A percentile compares a stretch with the other conserved stretches of the same genome.
Conservation (phyloP, 1,140 invertebrate genomes). For the Drosophila tropicalis region DNA sequence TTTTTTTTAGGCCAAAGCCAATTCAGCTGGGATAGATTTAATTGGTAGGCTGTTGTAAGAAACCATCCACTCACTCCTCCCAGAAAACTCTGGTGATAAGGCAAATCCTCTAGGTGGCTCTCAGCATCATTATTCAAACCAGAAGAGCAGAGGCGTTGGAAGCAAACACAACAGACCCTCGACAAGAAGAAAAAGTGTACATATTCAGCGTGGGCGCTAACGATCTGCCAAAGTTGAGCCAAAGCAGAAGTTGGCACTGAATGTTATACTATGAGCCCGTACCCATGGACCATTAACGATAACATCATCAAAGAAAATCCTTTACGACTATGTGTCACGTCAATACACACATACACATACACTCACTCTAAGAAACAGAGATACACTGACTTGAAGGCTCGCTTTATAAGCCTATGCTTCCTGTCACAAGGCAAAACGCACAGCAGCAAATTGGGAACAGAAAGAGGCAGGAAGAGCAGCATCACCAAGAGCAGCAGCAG, state of each 20-base stretch:
- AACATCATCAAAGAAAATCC: constrained; percentile 79
- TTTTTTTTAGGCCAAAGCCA: constrained; percentile 20
- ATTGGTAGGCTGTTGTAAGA: constrained; percentile 43
- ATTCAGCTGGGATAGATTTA: constrained; percentile 47
- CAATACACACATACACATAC: constrained; percentile 29
- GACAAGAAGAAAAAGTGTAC: constrained; percentile 10
- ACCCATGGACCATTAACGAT: constrained; percentile 73
- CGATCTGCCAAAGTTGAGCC: constrained; percentile 53
- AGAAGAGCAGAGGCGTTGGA: constrained; percentile 19
- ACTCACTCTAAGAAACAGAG: constrained; percentile 16
- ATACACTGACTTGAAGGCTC: constrained; percentile 20
- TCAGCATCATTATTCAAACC: constrained; percentile 68
- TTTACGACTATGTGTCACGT: constrained; percentile 72
- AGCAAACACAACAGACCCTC: neutral
- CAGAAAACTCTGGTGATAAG: neutral
- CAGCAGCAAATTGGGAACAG: constrained; percentile 1
- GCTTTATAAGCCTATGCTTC: constrained; percentile 65
- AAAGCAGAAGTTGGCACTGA: constrained; percentile 26
- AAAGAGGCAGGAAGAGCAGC: neutral
- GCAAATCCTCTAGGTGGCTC: constrained; percentile 15
- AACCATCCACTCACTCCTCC: neutral
- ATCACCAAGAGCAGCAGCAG: constrained; percentile 47
- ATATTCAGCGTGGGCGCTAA: constrained; percentile 43
- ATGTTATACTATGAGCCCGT: constrained; percentile 41
- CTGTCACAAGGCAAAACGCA: constrained; percentile 59